These are phyloP conservation scores for Chelidonichthys spinosus DNA, from an alignment of 2,797 vertebrate genomes.

Conservation along the genomic window DNA sequence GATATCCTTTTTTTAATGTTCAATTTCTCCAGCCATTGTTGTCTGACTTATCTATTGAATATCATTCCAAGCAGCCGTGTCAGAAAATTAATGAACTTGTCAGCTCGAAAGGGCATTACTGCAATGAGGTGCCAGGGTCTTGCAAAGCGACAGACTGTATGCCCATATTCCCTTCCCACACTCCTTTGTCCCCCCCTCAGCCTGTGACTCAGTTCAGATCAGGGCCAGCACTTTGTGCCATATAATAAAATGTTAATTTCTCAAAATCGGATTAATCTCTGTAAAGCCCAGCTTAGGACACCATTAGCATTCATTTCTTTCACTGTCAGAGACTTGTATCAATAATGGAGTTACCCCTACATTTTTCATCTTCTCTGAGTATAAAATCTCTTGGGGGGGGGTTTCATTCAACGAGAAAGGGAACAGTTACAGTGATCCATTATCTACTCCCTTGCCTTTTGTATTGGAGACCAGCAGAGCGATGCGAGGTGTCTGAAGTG, in stretches of 20 bases:
- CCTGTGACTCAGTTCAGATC: constrained; percentile 73
- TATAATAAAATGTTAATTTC: constrained; percentile 79
- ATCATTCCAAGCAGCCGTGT: constrained; percentile 65
- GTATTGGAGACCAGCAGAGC: constrained; percentile 52
- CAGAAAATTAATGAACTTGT: constrained; percentile 80
- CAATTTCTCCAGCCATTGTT: constrained; percentile 67
- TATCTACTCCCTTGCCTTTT: constrained; percentile 68
- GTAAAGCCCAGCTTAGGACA: constrained; percentile 78
- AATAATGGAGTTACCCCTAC: constrained; percentile 78
- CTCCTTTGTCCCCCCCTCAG: constrained; percentile 62
- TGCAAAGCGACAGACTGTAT: constrained; percentile 66
- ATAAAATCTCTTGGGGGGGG: constrained; percentile 69
- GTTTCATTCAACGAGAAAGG: constrained; percentile 72
- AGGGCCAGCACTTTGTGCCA: constrained; percentile 64
- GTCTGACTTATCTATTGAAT: constrained; percentile 75
- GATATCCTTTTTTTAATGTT: constrained; percentile 59
- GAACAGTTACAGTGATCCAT: constrained; percentile 65
- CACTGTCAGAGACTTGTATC: constrained; percentile 76
- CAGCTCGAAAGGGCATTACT: constrained; percentile 70
- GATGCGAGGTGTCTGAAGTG: constrained; percentile 51
- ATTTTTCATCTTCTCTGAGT: constrained; percentile 75
- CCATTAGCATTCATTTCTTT: constrained; percentile 82
- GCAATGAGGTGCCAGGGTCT: constrained; percentile 68
- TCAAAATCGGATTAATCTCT: constrained; percentile 81
- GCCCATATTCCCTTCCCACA: constrained; percentile 57